Evolutionary conservation across 2,113 vertebrate species (phyloP).

Genomic region (Myotis brandtii): DNA sequence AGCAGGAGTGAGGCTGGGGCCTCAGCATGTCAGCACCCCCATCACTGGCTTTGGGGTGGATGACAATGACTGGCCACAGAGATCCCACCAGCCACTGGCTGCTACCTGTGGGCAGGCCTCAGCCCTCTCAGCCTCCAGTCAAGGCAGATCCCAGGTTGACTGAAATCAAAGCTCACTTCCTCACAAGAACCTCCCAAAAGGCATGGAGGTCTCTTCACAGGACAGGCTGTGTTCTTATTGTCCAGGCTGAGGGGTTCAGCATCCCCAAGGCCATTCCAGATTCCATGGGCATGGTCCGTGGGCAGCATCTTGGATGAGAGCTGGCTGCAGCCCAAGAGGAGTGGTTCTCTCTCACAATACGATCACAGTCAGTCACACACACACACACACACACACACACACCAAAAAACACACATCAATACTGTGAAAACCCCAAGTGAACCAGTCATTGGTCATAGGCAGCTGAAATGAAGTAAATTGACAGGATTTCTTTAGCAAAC

Average conservation of each 20-base stretch:
- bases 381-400: too few species aligned
- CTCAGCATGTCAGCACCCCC: not conserved
- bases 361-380: not conserved
- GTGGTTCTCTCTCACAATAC: not conserved
- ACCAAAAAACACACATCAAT: not conserved
- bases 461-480: not conserved
- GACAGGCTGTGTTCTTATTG: not conserved
- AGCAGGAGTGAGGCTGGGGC: not conserved
- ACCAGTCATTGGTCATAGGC: not conserved
- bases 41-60: not conserved
- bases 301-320: not conserved
- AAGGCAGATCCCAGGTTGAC: not conserved
- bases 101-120: not conserved
- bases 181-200: not conserved
- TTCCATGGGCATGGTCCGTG: not conserved
- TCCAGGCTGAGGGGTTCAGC: not conserved
- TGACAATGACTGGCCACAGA: not conserved
- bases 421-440: not conserved
- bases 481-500: slow-evolving; percentile 34
- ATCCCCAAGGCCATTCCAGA: not conserved
- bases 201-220: not conserved
- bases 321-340: not conserved
- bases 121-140: not conserved
- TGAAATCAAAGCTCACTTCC: not conserved
- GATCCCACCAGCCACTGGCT: too few species aligned